A percentile compares a stretch with the other conserved stretches of the same genome.
phyloP scores from a whole-genome alignment of 92 coral and sea anemone genomes.

The Phenganax marumi region DNA sequence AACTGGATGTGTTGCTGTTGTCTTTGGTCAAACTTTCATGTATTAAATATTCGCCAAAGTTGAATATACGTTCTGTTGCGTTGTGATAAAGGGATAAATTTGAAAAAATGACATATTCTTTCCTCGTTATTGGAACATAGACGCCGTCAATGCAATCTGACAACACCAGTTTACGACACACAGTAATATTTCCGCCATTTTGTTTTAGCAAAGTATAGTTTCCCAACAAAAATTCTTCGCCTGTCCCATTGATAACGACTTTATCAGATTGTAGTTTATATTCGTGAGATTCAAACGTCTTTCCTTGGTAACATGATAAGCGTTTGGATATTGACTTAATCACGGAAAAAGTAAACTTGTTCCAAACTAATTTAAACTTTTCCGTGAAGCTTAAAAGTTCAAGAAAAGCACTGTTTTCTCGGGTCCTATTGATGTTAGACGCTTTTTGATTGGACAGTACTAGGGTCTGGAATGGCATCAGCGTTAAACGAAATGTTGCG shows the following conservation, averaged over 20 bases:
- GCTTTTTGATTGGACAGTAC: background rate
- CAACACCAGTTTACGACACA: constrained; percentile 26
- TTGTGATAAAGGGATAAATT: constrained; percentile 27
- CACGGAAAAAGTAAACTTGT: background rate
- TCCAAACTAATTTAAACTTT: background rate
- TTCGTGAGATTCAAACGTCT: background rate
- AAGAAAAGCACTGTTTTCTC: background rate
- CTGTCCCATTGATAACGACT: background rate
- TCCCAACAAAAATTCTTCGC: background rate
- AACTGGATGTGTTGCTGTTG: background rate
- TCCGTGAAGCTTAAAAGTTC: background rate
- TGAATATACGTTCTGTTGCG: background rate
- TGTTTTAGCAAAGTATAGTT: background rate
- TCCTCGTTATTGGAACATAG: background rate
- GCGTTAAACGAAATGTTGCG: constrained; percentile 11
- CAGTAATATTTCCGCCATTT: constrained; percentile 4
- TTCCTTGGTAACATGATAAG: background rate
- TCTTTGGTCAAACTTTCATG: background rate
- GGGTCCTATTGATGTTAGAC: background rate
- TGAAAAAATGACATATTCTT: background rate
- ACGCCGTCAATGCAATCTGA: constrained; percentile 14
- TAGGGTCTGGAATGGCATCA: constrained; percentile 18
- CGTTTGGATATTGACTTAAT: background rate
- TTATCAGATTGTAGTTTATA: background rate
- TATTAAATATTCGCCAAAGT: constrained; percentile 15